These are phyloP conservation scores for Setophaga coronata DNA, from an alignment of 2,113 vertebrate genomes.

Conservation along the genomic window DNA sequence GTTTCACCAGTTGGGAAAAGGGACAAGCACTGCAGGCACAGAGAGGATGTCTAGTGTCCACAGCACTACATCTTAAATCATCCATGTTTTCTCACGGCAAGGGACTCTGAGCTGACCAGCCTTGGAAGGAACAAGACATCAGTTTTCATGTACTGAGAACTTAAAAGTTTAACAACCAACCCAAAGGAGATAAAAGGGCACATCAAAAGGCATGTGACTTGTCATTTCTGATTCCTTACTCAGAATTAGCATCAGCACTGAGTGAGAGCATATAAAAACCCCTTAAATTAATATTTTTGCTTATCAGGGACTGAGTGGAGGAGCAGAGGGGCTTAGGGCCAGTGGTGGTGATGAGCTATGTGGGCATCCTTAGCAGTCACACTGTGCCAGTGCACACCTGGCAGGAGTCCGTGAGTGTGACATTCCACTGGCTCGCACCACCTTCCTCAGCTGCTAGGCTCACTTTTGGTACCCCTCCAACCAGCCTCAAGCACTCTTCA, in stretches of 20 bases:
- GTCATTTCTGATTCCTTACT: not conserved
- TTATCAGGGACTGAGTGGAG: not conserved
- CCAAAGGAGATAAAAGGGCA: not conserved
- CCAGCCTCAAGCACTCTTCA: not conserved
- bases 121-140: accelerated
- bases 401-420: not conserved
- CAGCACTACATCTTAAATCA: not conserved
- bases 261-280: not conserved
- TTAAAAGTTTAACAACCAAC: not conserved
- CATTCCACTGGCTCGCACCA: accelerated
- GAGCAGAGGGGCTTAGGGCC: not conserved
- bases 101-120: not conserved
- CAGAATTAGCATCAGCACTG: not conserved
- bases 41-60: not conserved
- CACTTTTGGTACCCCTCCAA: not conserved
- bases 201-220: not conserved
- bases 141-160: not conserved
- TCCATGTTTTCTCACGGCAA: accelerated
- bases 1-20: not conserved
- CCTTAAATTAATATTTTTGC: not conserved
- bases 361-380: not conserved
- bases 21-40: not conserved
- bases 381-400: not conserved
- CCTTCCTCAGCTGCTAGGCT: not conserved
- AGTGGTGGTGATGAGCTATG: not conserved